Base-by-base conservation (phyloP, 2,888 invertebrate species). In the Pharmacophagus antenor region DNA sequence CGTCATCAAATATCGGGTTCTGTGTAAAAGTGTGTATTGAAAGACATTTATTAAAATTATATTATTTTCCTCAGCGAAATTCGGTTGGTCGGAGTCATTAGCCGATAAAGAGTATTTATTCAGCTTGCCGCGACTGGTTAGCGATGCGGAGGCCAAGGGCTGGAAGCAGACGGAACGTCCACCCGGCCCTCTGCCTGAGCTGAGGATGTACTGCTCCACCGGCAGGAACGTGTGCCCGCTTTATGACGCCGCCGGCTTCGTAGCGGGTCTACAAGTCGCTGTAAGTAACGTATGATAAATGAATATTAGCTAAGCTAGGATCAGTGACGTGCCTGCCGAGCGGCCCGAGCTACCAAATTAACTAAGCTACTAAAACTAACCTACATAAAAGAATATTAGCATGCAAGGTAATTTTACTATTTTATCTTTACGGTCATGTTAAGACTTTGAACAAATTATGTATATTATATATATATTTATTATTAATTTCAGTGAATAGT, bases 11-110 rank as follows among this genome's bases (percentile, higher is more conserved):
- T n/a, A n/a, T n/a, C n/a, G n/a, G n/a, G n/a, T n/a, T n/a, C n/a
- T n/a, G n/a, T n/a, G n/a, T n/a, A n/a, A n/a, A 17, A n/a, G 3
- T 42, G 2, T 8, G 15, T 7, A 17, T n/a, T 6, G 7, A 17
- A 42, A 4, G 0, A 42, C 17, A 17, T 42, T 17, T 2, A 17
- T n/a, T 42, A 6, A 17, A 15, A 3, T n/a, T 53, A 31, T 20
- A 27, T 8, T n/a, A 47, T 15, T 23, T 15, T 18, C 59, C 61
- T 12, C 65, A 91, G 91, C 85, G 0, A 91, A 84, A 65, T 88
- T 89, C 66, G 91, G 90, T 3, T 89, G 87, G 86, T 82, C 91
- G 0, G 82, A 83, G 52, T 87, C 90, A 0, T 67, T 91, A 1
- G 83, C 80, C 0, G 84, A 88, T 65, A 76, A 75, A 63, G 84